Conservation (phyloP, 92 coral and sea anemone genomes). For the Chrysogorgia sp. region DNA sequence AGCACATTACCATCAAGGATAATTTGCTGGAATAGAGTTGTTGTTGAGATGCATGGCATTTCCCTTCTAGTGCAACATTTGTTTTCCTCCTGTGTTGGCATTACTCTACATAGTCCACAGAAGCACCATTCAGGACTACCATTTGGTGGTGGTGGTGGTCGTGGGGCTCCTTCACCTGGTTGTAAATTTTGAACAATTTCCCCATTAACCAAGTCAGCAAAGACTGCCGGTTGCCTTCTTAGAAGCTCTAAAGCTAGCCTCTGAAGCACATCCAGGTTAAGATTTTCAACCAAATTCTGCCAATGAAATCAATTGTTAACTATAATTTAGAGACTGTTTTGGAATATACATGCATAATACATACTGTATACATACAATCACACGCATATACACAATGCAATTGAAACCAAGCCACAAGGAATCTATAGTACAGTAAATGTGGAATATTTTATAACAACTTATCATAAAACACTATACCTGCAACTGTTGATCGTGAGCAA, state of each 20-base stretch:
- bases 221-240: conserved; percentile 27
- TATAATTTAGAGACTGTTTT: too few relatives aligned
- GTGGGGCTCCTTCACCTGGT: not conserved
- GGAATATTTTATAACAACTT: not conserved
- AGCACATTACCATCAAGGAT: conserved; percentile 51
- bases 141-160: not conserved
- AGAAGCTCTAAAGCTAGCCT: conserved; percentile 32
- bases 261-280: not conserved
- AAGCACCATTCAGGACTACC: conserved; percentile 1
- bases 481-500: conserved; percentile 27
- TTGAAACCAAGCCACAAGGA: not conserved
- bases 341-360: not conserved
- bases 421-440: not conserved
- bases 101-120: not conserved
- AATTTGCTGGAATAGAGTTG: conserved; percentile 43
- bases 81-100: conserved; percentile 43
- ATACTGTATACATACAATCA: too few relatives aligned
- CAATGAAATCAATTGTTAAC: not conserved
- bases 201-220: conserved; percentile 40
- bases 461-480: conserved; percentile 25
- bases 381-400: not conserved
- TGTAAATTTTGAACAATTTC: not conserved
- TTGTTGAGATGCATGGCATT: conserved; percentile 32
- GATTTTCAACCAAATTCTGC: conserved; percentile 20
- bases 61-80: conserved; percentile 30